phyloP scores from a whole-genome alignment of 2,888 invertebrate genomes.

The Andricus curvator region DNA sequence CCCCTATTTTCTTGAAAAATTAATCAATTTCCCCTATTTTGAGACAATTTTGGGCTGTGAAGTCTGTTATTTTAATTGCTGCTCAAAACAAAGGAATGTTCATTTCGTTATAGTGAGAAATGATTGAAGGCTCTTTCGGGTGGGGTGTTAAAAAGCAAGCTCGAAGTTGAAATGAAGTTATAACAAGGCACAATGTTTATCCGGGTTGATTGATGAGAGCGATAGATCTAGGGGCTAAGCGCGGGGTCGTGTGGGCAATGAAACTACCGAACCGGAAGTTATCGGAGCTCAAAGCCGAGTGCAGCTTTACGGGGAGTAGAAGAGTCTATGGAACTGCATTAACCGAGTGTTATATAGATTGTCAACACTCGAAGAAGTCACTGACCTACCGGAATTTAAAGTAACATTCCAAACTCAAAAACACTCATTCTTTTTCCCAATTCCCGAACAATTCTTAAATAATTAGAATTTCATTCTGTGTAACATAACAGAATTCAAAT shows the following conservation, averaged over 20 bases:
- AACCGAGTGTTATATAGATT: slow-evolving; percentile 30
- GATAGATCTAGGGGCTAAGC: slow-evolving; percentile 57
- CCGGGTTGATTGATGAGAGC: slow-evolving; percentile 34
- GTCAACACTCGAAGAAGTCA: slow-evolving; percentile 26
- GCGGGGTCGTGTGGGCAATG: slow-evolving; percentile 52
- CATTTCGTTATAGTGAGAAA: not conserved
- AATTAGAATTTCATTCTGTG: too few relatives aligned
- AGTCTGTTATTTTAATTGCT: not conserved
- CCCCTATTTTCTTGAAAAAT: too few relatives aligned
- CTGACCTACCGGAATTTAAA: slow-evolving; percentile 10
- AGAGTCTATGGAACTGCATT: slow-evolving; percentile 26
- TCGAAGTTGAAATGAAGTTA: slow-evolving; percentile 23
- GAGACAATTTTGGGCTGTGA: too few relatives aligned
- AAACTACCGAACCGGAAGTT: slow-evolving; percentile 68
- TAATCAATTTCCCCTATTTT: too few relatives aligned
- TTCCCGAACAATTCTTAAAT: not conserved
- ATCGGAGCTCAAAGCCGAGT: slow-evolving; percentile 64
- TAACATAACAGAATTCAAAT: too few relatives aligned
- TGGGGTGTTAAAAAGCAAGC: not conserved
- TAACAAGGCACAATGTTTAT: slow-evolving; percentile 30
- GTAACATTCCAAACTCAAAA: not conserved
- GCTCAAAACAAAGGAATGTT: not conserved
- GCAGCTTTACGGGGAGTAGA: slow-evolving; percentile 27
- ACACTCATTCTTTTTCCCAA: not conserved
- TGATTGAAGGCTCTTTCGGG: not conserved